Evolutionary conservation across 2,888 invertebrate genomes (phyloP).

Genomic region (Caenorhabditis wallacei): DNA sequence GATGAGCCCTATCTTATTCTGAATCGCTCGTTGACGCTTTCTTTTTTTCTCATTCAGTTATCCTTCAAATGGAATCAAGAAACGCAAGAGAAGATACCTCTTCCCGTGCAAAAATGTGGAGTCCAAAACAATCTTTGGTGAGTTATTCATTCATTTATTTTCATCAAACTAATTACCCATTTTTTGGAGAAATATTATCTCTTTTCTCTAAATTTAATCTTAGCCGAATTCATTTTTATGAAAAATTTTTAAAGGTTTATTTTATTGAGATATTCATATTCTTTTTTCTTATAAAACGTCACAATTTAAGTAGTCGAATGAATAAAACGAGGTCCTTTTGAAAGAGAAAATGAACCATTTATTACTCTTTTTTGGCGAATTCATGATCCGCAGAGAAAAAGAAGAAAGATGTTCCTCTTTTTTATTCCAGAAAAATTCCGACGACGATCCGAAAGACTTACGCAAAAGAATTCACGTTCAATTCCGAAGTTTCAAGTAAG

Average conservation of each 20-base stretch:
- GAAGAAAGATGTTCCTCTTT: not conserved
- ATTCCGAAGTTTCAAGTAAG: conserved; percentile 59
- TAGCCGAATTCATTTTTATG: not conserved
- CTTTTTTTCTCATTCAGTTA: conserved; percentile 19
- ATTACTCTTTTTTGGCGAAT: not conserved
- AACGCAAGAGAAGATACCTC: conserved; percentile 10
- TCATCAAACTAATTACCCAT: conserved; percentile 30
- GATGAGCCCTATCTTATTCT: not conserved
- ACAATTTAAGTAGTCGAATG: conserved; percentile 27
- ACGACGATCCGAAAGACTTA: conserved; percentile 45
- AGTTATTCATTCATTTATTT: conserved; percentile 43
- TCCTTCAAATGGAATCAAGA: conserved; percentile 37
- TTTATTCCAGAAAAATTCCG: conserved; percentile 39
- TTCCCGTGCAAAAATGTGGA: conserved; percentile 55
- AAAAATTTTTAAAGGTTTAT: conserved; percentile 4
- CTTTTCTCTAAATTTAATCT: not conserved
- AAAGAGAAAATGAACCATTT: not conserved
- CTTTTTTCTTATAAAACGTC: conserved; percentile 21
- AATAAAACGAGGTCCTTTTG: conserved; percentile 16
- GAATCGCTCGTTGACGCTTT: conserved; percentile 18
- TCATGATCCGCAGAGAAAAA: no score
- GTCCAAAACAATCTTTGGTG: conserved; percentile 61
- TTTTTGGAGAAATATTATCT: not conserved
- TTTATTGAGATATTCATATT: not conserved
- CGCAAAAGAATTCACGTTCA: conserved; percentile 51